These are phyloP conservation scores for Choristoneura rosaceana DNA, from an alignment of 2,888 invertebrate genomes.

Conservation along the genomic window DNA sequence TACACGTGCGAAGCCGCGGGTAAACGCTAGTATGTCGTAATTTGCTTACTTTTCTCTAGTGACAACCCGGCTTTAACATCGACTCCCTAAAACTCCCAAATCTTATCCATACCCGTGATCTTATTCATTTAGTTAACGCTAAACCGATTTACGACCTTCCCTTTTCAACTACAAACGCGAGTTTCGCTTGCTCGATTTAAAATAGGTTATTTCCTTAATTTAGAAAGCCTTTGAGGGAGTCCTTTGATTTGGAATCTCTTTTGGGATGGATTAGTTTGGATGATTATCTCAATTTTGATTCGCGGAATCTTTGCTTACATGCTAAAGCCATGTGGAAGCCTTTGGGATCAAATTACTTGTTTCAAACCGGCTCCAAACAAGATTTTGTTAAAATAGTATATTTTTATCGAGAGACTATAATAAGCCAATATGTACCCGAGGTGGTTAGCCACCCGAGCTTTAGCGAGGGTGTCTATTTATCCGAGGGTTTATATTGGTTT, in stretches of 20 bases:
- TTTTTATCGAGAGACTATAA: no score
- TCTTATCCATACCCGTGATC: slow-evolving; percentile 35
- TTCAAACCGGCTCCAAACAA: background rate
- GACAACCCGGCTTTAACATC: background rate
- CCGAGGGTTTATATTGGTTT: no score
- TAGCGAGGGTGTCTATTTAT: no score
- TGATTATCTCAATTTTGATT: slow-evolving; percentile 34
- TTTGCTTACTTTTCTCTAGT: no score
- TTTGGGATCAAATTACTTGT: background rate
- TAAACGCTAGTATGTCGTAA: no score
- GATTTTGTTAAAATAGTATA: no score
- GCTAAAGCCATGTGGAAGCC: slow-evolving; percentile 19
- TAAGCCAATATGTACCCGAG: no score
- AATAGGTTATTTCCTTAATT: slow-evolving; percentile 42
- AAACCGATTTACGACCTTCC: slow-evolving; percentile 18
- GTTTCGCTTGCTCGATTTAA: slow-evolving; percentile 23
- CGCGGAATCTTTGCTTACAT: slow-evolving; percentile 21
- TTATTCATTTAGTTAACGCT: slow-evolving; percentile 28
- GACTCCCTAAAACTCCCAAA: slow-evolving; percentile 26
- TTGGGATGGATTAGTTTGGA: slow-evolving; percentile 36
- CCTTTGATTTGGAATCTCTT: slow-evolving; percentile 37
- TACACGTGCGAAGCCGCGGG: no score
- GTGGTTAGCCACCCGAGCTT: no score
- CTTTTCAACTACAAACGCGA: slow-evolving; percentile 8
- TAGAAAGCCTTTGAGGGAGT: slow-evolving; percentile 41